Evolutionary conservation across 2,797 vertebrate species (phyloP).

Genomic region (Argentina silus): DNA sequence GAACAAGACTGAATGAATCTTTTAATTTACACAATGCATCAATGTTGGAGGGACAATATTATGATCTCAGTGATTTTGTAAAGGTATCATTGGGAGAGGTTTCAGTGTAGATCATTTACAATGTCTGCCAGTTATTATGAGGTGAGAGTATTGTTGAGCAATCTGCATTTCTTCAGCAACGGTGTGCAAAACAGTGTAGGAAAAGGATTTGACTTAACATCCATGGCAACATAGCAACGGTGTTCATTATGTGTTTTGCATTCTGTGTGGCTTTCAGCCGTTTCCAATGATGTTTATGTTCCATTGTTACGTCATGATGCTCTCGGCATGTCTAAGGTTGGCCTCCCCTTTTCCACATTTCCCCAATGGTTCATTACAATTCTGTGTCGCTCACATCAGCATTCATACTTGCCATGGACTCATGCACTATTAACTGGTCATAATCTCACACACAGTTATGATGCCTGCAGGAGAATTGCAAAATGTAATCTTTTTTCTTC

Average conservation of each 20-base stretch:
- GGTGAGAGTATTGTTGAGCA: background rate
- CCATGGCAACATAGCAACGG: background rate
- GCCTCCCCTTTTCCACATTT: background rate
- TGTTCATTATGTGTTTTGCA: background rate
- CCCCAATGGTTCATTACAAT: constrained; percentile 1
- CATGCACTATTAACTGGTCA: constrained; percentile 19
- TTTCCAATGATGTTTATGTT: background rate
- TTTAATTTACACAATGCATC: constrained; percentile 6
- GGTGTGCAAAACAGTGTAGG: background rate
- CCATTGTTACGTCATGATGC: background rate
- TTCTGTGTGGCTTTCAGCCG: background rate
- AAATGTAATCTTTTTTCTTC: constrained; percentile 12
- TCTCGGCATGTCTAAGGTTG: background rate
- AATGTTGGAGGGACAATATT: background rate
- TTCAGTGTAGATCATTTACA: no score
- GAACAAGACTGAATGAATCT: background rate
- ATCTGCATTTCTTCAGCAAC: background rate
- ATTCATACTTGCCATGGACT: constrained; percentile 14
- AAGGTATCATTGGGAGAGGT: background rate
- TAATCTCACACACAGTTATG: constrained; percentile 14
- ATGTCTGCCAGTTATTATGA: no score
- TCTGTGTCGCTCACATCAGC: constrained; percentile 9
- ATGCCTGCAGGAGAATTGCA: constrained; percentile 5
- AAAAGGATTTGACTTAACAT: background rate
- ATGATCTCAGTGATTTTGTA: background rate